Evolutionary conservation across 2,888 invertebrate species (phyloP).

Genomic region (Cheilosia urbana): DNA sequence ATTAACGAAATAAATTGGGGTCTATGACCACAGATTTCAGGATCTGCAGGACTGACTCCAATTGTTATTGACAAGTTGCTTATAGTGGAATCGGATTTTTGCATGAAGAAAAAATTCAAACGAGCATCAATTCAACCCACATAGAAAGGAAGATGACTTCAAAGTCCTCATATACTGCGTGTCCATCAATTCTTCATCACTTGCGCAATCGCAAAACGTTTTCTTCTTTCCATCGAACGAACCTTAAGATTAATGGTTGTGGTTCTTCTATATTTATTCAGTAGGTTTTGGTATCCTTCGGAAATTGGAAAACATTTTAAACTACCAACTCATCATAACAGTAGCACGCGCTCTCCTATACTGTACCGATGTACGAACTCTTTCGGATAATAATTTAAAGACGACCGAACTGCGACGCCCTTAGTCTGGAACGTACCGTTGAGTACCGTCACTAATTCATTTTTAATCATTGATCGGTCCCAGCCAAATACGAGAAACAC

Average conservation of each 20-base stretch:
- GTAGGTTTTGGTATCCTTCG: background rate
- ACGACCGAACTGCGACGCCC: slow-evolving; percentile 25
- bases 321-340: slow-evolving; percentile 9
- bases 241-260: slow-evolving; percentile 29
- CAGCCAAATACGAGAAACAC: slow-evolving; percentile 57
- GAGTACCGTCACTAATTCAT: slow-evolving; percentile 68
- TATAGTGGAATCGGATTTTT: no score
- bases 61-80: no score
- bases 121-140: no score
- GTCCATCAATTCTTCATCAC: no score
- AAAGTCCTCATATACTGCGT: no score
- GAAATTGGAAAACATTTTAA: background rate
- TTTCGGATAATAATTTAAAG: slow-evolving; percentile 15
- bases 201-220: no score
- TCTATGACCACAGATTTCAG: no score
- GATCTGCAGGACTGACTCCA: no score
- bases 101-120: no score
- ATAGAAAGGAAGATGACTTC: no score
- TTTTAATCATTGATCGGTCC: slow-evolving; percentile 72
- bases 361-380: background rate
- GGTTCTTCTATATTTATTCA: slow-evolving; percentile 36
- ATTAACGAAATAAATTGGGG: no score
- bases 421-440: slow-evolving; percentile 31
- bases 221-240: background rate
- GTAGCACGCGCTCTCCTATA: slow-evolving; percentile 28